Percentiles rank a stretch among this genome's conserved stretches.
phyloP scores from a whole-genome alignment of 2,888 invertebrate species.

The Syrista parreyssii region DNA sequence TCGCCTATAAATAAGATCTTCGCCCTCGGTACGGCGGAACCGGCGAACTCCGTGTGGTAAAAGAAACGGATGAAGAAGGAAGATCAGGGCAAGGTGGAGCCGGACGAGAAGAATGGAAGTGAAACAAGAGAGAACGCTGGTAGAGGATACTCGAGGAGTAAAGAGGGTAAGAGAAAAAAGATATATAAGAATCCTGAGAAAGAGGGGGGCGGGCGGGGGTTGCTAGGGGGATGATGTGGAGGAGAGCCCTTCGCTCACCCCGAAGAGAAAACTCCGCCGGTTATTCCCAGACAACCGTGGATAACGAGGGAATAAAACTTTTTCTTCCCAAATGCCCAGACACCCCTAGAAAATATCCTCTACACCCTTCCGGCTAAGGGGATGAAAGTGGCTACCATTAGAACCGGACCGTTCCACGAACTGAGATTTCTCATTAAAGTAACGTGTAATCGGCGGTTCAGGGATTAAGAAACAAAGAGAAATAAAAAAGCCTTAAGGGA shows the following conservation, averaged over 20 bases:
- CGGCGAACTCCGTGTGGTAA: not conserved
- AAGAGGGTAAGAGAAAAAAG: not conserved
- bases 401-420: not conserved
- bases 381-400: not conserved
- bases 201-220: not conserved
- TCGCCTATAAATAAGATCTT: slow-evolving; percentile 37
- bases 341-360: not conserved
- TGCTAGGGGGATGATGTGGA: not conserved
- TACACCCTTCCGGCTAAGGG: not conserved
- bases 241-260: not conserved
- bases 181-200: not conserved
- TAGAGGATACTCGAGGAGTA: not conserved
- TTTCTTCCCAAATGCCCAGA: slow-evolving; percentile 6
- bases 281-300: slow-evolving; percentile 36
- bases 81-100: not conserved
- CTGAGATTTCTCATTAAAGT: not conserved
- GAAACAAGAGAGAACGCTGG: not conserved
- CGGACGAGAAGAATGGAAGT: not conserved
- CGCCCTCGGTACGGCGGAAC: slow-evolving; percentile 8
- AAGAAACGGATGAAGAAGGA: not conserved
- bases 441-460: not conserved
- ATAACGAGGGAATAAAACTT: slow-evolving; percentile 41
- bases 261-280: slow-evolving; percentile 16
- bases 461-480: not conserved
- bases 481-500: not conserved